Evolutionary conservation across 1,140 invertebrate genomes (phyloP).

Genomic region (Kradibia gibbosae): DNA sequence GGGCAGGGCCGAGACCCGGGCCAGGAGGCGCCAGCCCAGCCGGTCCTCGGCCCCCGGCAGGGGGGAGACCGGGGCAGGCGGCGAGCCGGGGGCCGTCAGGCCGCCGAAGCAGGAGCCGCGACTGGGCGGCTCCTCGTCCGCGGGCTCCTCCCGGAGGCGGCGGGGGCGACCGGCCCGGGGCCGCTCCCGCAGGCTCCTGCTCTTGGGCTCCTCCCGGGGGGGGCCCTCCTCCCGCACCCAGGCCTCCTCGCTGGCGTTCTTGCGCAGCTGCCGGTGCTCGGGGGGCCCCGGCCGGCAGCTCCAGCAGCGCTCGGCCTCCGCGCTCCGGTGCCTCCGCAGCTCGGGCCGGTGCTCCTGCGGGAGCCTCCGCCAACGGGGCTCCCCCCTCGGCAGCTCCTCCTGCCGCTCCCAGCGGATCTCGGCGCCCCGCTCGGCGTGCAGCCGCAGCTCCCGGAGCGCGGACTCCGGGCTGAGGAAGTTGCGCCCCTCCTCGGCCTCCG

Average conservation of each 20-base stretch:
- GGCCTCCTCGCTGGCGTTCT: slow-evolving; percentile 56
- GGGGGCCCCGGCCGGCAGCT: slow-evolving; percentile 53
- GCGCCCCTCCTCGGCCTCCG: slow-evolving; percentile 51
- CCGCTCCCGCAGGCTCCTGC: slow-evolving; percentile 57
- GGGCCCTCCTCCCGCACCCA: not conserved
- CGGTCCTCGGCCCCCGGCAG: slow-evolving; percentile 62
- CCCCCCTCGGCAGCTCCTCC: slow-evolving; percentile 66
- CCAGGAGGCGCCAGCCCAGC: slow-evolving; percentile 65
- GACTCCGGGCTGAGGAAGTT: slow-evolving; percentile 68
- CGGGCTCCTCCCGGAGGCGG: slow-evolving; percentile 66
- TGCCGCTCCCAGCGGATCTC: slow-evolving; percentile 70
- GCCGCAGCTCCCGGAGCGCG: slow-evolving; percentile 62
- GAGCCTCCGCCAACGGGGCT: slow-evolving; percentile 49
- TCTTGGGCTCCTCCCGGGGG: not conserved
- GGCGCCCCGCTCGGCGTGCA: slow-evolving; percentile 60
- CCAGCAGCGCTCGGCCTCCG: slow-evolving; percentile 69
- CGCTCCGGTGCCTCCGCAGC: slow-evolving; percentile 70
- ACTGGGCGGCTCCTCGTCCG: slow-evolving; percentile 62
- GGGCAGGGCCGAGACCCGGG: slow-evolving; percentile 67
- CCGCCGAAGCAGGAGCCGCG: slow-evolving; percentile 59
- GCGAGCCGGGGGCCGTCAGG: slow-evolving; percentile 67
- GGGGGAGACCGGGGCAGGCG: slow-evolving; percentile 55
- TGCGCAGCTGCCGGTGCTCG: slow-evolving; percentile 64
- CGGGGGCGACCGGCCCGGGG: slow-evolving; percentile 56
- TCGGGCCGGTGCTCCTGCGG: slow-evolving; percentile 59